Base-by-base conservation (phyloP, 2,113 vertebrate genomes). In the Vulpes ferrilata region DNA sequence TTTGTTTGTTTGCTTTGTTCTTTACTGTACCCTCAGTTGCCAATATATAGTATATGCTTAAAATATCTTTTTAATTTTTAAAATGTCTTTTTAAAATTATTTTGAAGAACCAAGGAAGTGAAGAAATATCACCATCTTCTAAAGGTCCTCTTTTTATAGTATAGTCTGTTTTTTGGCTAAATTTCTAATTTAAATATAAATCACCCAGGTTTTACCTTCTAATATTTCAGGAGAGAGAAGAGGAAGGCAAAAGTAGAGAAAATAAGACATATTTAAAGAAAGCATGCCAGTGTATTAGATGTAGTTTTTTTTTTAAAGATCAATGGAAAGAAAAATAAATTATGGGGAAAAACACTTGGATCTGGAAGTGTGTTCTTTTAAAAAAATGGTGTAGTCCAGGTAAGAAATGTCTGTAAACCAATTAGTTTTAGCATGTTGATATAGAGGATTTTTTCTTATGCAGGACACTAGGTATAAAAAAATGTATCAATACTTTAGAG, bases 261-360 rank as follows among this genome's bases (percentile, higher is more conserved):
- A 88, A 76, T 6, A 64, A 32, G 55, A 81, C 11, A 1, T 65
- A 4, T 32, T 87, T 67, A 90, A 64, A 60, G 48, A 81, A 67
- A 95, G 10, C 0, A 12, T 13, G 19, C 4, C 5, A 7, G 22
- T 78, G 13, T 71, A 13, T 78, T 71, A 30, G 43, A 53, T 55
- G 16, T 76, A 51, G 3, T 59, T 59, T 90, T 95, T 30, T 43
- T 43, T 43, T 43, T 43, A 43, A 90, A 67, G 27, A 74, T 76
- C 25, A 80, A 43, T 22, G 15, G 27, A 60, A 35, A 95, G 32
- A 93, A 82, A 82, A 90, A 95, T 30, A 95, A 67, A 90, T 25
- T 67, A 32, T 35, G 38, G 11, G 4, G 22, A 10, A 55, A 81
- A 86, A 57, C 12, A 53, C 32, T 76, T 76, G 25, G 23, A 67